Percentiles rank a stretch among this genome's conserved stretches.
phyloP scores from a whole-genome alignment of 2,113 vertebrate genomes.

The Centropus bengalensis region DNA sequence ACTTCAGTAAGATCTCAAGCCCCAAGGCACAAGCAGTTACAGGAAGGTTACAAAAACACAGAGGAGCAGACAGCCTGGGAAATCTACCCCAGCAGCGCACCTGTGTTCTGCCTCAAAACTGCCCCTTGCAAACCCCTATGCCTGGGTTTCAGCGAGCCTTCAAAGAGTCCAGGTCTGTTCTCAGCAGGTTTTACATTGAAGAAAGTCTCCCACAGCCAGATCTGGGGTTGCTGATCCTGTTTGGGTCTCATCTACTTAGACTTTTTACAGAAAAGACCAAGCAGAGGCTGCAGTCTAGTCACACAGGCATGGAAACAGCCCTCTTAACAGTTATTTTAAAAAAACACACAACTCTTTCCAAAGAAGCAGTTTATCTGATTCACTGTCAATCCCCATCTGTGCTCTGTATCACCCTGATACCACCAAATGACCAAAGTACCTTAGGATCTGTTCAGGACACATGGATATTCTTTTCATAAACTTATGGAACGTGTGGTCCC shows the following conservation, averaged over 20 bases:
- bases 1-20: background rate
- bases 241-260: background rate
- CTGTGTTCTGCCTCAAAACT: background rate
- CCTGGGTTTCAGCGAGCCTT: background rate
- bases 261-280: background rate
- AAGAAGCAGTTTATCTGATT: background rate
- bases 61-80: background rate
- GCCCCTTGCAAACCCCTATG: background rate
- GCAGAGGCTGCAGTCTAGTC: background rate
- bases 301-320: background rate
- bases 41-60: background rate
- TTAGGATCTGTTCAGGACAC: slow-evolving; percentile 84
- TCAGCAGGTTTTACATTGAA: background rate
- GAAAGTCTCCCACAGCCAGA: background rate
- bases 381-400: background rate
- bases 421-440: slow-evolving; percentile 56
- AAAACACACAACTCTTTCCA: background rate
- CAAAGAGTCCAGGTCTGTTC: background rate
- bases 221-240: background rate
- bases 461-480: slow-evolving; percentile 85
- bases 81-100: background rate
- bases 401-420: background rate
- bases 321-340: background rate
- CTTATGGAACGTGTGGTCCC: slow-evolving; percentile 77
- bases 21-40: background rate